These are phyloP conservation scores for Anas platyrhynchos DNA, from an alignment of 2,113 vertebrate genomes.

Conservation along the genomic window DNA sequence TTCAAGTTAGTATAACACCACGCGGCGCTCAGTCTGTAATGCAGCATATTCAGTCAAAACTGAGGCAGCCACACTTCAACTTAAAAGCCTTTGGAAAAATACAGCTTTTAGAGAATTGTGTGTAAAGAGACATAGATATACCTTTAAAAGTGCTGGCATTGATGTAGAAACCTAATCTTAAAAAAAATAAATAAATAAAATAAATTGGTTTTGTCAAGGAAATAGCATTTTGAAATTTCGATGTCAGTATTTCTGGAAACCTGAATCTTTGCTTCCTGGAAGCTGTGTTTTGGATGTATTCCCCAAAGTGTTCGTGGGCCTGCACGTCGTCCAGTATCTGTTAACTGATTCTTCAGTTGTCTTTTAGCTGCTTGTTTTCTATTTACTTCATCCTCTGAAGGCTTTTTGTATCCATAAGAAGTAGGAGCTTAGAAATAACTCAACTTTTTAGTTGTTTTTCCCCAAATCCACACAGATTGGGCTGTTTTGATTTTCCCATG, in stretches of 20 bases:
- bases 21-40: background rate
- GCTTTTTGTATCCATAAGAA: background rate
- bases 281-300: background rate
- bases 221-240: background rate
- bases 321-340: background rate
- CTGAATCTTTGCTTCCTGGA: background rate
- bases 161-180: background rate
- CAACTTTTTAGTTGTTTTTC: background rate
- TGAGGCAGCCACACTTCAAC: background rate
- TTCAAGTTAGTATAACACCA: background rate
- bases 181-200: background rate
- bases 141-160: background rate
- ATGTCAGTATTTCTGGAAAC: background rate
- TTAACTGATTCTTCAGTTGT: background rate
- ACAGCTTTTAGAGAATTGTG: background rate
- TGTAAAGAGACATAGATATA: background rate
- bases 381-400: background rate
- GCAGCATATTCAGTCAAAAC: background rate
- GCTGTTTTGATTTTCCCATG: background rate
- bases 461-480: background rate
- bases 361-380: background rate
- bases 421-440: background rate
- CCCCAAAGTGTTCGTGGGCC: background rate
- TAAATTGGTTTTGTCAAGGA: background rate
- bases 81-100: constrained; percentile 13